phyloP scores from a whole-genome alignment of 2,113 vertebrate species.

The Sorex araneus region DNA sequence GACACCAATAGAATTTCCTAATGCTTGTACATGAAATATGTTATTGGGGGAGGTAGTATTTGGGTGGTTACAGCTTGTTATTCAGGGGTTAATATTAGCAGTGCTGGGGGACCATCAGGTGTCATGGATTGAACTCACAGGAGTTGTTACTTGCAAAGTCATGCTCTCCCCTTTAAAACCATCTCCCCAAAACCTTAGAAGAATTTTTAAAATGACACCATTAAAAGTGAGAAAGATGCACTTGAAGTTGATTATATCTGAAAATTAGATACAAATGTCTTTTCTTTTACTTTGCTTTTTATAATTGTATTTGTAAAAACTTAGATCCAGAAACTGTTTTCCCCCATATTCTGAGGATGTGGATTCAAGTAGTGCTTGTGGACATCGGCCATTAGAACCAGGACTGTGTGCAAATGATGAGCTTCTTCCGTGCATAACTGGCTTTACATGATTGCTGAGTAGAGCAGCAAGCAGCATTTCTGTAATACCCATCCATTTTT shows the following conservation, averaged over 20 bases:
- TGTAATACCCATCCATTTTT: background rate
- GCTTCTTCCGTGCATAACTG: no score
- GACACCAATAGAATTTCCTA: slow-evolving; percentile 26
- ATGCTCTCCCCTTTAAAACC: no score
- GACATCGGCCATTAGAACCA: background rate
- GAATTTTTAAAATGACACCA: slow-evolving; percentile 42
- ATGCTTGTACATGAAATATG: slow-evolving; percentile 23
- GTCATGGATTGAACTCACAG: no score
- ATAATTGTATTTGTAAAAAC: slow-evolving; percentile 3
- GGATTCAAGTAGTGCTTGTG: no score
- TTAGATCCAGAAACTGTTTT: background rate
- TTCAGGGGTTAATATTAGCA: no score
- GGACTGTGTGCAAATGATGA: no score
- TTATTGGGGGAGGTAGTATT: slow-evolving; percentile 28
- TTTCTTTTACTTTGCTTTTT: background rate
- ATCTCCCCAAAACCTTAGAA: background rate
- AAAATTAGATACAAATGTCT: background rate
- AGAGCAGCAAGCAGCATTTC: background rate
- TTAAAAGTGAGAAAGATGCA: slow-evolving; percentile 38
- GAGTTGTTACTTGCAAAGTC: no score
- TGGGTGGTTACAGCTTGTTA: no score
- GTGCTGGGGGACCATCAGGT: no score
- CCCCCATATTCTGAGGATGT: background rate
- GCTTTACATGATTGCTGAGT: background rate
- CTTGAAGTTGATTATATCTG: slow-evolving; percentile 16